phyloP scores from a whole-genome alignment of 2,888 invertebrate genomes.

The Drosophila nigritarsus region DNA sequence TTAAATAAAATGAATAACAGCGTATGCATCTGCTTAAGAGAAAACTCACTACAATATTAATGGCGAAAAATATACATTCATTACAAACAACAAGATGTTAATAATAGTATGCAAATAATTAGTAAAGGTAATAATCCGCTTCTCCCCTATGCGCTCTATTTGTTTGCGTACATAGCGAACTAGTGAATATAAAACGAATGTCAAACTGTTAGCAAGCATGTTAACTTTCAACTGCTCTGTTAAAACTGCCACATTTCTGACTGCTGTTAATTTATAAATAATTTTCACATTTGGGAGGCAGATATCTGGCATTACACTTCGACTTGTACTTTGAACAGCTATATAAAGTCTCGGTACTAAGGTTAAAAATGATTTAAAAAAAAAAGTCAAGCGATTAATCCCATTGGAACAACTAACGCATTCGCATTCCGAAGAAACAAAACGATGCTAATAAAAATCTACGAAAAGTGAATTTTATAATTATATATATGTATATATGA shows the following conservation, averaged over 20 bases:
- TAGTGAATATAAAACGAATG: background rate
- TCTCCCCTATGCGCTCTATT: background rate
- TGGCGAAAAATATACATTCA: background rate
- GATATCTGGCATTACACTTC: background rate
- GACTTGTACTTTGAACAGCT: background rate
- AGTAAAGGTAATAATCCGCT: background rate
- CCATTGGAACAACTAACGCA: background rate
- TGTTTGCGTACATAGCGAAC: background rate
- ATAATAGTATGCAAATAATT: background rate
- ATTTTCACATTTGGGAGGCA: background rate
- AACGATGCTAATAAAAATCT: background rate
- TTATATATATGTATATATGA: constrained; percentile 28
- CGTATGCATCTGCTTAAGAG: too few relatives aligned
- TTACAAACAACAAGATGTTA: background rate
- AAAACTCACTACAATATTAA: background rate
- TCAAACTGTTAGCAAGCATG: background rate
- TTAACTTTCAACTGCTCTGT: background rate
- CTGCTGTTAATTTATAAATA: background rate
- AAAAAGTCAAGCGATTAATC: background rate
- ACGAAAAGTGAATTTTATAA: background rate
- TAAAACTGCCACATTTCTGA: background rate
- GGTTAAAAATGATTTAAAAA: background rate
- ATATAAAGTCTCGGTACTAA: background rate
- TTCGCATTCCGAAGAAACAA: constrained; percentile 3
- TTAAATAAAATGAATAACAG: background rate